Percentiles rank a stretch among this genome's conserved stretches.
phyloP scores from a whole-genome alignment of 2,113 vertebrate species.

The Dromaius novaehollandiae region DNA sequence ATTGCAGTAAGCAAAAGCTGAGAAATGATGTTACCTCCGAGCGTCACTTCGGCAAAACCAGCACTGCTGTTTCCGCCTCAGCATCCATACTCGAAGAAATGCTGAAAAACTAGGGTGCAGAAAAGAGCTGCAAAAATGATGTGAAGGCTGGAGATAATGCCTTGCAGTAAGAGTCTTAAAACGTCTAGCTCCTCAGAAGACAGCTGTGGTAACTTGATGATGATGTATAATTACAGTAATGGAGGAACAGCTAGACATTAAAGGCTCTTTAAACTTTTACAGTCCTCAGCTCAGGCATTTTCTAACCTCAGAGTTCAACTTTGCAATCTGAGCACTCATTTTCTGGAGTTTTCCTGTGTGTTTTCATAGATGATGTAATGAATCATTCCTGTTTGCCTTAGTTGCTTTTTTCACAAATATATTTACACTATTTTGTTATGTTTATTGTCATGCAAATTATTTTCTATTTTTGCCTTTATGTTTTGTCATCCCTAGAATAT shows the following conservation, averaged over 20 bases:
- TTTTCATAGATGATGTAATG: neutral
- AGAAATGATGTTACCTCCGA: neutral
- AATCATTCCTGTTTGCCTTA: neutral
- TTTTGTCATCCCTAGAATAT: neutral
- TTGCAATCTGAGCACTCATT: neutral
- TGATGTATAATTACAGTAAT: too few relatives aligned
- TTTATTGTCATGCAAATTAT: neutral
- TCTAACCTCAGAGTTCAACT: neutral
- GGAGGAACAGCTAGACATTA: neutral
- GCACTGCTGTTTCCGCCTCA: accelerated
- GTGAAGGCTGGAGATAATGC: neutral
- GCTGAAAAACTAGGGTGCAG: neutral
- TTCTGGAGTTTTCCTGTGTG: neutral
- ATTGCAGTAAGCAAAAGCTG: accelerated
- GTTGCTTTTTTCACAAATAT: neutral
- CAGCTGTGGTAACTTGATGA: too few relatives aligned
- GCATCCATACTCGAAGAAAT: neutral
- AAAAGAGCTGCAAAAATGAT: neutral
- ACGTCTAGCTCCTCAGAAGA: neutral
- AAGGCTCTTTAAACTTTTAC: neutral
- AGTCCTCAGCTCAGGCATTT: neutral
- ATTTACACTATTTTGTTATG: neutral
- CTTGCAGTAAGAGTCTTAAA: neutral
- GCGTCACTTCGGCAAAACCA: neutral
- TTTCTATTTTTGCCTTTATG: neutral